These are phyloP conservation scores for Lethenteron reissneri DNA, from an alignment of 2,113 vertebrate species.

Conservation along the genomic window DNA sequence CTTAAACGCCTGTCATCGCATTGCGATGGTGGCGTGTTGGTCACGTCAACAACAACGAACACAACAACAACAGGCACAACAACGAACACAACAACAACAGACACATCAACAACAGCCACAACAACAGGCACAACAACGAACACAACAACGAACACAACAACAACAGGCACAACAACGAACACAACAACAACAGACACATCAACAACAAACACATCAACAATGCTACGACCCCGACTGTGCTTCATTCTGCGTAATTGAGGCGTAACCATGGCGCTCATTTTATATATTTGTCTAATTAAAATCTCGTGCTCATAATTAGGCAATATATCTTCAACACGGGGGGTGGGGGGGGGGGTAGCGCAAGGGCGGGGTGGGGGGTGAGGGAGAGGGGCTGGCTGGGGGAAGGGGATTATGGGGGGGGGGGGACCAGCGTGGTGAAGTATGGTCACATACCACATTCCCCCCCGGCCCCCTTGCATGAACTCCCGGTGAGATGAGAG, in stretches of 20 bases:
- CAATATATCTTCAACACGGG: background rate
- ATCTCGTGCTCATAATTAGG: too few relatives aligned
- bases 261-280: background rate
- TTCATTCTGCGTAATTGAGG: background rate
- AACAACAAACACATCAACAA: too few relatives aligned
- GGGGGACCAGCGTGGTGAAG: slow-evolving; percentile 3
- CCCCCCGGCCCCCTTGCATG: too few relatives aligned
- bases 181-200: background rate
- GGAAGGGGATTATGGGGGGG: slow-evolving; percentile 7
- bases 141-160: too few relatives aligned
- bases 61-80: background rate
- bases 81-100: background rate
- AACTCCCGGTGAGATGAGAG: too few relatives aligned
- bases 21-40: too few relatives aligned
- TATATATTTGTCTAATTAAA: too few relatives aligned
- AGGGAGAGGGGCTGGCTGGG: slow-evolving; percentile 8
- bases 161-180: background rate
- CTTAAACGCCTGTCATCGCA: too few relatives aligned
- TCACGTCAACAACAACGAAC: too few relatives aligned
- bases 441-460: too few relatives aligned
- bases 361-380: slow-evolving; percentile 7
- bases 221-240: background rate
- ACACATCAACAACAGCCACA: background rate
- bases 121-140: too few relatives aligned
- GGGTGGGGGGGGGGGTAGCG: slow-evolving; percentile 6